Percentiles rank a stretch among this genome's conserved stretches.
phyloP scores from a whole-genome alignment of 2,113 vertebrate species.

The Crotalus horridus region DNA sequence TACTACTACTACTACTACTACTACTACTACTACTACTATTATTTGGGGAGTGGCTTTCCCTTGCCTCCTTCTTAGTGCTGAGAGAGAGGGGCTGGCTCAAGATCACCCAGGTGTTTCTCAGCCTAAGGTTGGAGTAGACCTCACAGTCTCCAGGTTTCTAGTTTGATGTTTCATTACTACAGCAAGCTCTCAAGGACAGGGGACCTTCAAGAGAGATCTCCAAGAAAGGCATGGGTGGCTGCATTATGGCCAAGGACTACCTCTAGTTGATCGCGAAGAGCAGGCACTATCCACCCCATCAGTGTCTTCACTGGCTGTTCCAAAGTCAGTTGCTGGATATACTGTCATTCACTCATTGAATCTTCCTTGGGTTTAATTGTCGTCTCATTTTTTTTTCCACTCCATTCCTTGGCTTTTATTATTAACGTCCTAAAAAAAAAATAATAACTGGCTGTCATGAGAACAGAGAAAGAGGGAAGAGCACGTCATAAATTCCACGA shows the following conservation, averaged over 20 bases:
- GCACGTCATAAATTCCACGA: not conserved
- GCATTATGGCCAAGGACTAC: not conserved
- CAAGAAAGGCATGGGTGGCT: not conserved
- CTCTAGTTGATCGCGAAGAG: not conserved
- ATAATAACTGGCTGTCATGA: not conserved
- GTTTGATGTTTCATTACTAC: not conserved
- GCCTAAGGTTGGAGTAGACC: too few relatives aligned
- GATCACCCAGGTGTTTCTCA: too few relatives aligned
- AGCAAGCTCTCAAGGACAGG: not conserved
- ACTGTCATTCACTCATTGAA: too few relatives aligned
- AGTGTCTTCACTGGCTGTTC: not conserved
- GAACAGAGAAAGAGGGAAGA: not conserved
- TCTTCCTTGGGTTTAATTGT: not conserved
- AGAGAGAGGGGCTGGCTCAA: too few relatives aligned
- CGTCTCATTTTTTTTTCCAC: not conserved
- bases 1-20: too few relatives aligned
- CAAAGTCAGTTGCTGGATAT: not conserved
- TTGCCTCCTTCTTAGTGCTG: too few relatives aligned
- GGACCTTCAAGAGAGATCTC: not conserved
- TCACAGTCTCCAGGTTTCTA: not conserved
- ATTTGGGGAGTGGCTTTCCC: too few relatives aligned
- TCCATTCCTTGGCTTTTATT: not conserved
- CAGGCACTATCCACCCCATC: not conserved
- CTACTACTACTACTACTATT: too few relatives aligned
- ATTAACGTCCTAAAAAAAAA: not conserved